These are phyloP conservation scores for Augochlorella aurata DNA, from an alignment of 2,888 invertebrate species.

Conservation along the genomic window DNA sequence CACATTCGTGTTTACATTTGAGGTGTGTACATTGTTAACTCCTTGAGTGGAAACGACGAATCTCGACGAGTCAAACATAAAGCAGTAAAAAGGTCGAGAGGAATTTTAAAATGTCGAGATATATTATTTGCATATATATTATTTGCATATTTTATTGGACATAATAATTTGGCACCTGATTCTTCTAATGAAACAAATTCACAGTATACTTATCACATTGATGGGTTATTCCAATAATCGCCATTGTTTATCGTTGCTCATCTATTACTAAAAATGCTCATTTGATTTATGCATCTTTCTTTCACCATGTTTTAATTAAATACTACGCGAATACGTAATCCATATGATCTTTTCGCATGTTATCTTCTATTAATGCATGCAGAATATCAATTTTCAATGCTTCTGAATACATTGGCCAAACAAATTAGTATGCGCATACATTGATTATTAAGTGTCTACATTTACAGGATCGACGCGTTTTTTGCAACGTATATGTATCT, in stretches of 20 bases:
- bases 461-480: background rate
- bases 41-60: no score
- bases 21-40: no score
- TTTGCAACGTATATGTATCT: background rate
- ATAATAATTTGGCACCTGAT: background rate
- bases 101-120: background rate
- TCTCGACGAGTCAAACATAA: no score
- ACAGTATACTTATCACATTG: background rate
- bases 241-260: background rate
- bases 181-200: background rate
- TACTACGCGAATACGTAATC: background rate
- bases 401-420: background rate
- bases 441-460: background rate
- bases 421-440: conserved; percentile 6
- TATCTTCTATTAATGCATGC: no score
- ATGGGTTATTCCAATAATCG: background rate
- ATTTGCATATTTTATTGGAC: background rate
- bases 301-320: background rate
- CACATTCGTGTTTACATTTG: no score
- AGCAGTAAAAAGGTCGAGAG: no score
- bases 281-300: background rate
- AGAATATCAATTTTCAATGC: background rate
- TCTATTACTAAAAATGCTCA: background rate
- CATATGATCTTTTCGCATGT: background rate
- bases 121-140: background rate